Base-by-base conservation (phyloP, 2,113 vertebrate species). In the Gallinago paraguaiae region DNA sequence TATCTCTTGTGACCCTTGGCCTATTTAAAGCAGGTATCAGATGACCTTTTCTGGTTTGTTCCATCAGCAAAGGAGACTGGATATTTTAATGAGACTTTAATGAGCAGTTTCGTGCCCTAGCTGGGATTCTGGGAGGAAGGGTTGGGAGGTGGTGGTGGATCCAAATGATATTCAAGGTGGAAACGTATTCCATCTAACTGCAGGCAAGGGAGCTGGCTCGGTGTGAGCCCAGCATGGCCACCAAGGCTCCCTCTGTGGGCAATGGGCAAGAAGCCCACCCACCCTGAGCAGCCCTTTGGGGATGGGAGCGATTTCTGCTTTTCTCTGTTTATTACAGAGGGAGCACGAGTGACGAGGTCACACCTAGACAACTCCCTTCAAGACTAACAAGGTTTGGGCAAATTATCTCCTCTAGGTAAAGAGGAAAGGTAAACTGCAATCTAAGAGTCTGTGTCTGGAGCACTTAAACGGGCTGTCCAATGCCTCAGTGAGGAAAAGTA, bases 1-100 rank as follows among this genome's bases (percentile, higher is more conserved):
- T 87, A 89, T 90, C 63, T 92, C 19, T 82, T 79, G n/a, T 89
- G 86, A 89, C 70, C 74, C 54, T 63, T 54, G 59, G 18, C 93
- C 74, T 82, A 54, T 68, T 87, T 51, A 82, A 89, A 91, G 10
- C 41, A 72, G 54, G 11, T 76, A 67, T 84, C 88, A 84, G 86
- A 51, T 91, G 57, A 80, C 37, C 53, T 84, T 65, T 61, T 87
- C 50, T 50, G 28, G 22, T 92, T 82, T 91, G 61, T 93, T 86
- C 65, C 74, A 63, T 91, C 94, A 92, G 59, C 81, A 91, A 85
- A 75, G 70, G 39, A 15, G 57, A 28, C 30, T 72, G 70, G 61
- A 9, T 93, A 27, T 89, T 91, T 82, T 84, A 87, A 65, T 3
- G 15, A 88, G 46, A 46, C 54, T 92, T 92, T 95, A 93, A 95